Percentiles rank a stretch among this genome's conserved stretches.
Evolutionary conservation across 2,113 vertebrate genomes (phyloP).

Genomic region (Camelus bactrianus): DNA sequence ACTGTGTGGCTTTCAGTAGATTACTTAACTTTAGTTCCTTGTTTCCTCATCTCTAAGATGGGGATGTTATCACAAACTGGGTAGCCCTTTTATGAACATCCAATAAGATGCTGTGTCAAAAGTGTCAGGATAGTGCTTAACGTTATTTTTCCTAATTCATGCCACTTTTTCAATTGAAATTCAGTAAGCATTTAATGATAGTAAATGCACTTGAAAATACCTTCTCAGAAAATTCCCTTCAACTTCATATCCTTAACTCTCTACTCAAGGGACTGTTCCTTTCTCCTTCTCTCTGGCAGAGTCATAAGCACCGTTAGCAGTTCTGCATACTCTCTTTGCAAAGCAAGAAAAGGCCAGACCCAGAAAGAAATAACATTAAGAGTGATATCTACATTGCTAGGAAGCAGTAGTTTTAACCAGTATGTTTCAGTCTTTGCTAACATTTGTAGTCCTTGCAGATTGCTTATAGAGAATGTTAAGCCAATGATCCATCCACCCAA

Average conservation of each 20-base stretch:
- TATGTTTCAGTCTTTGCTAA: slow-evolving; percentile 35
- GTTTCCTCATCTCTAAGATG: slow-evolving; percentile 1
- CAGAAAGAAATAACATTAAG: slow-evolving; percentile 37
- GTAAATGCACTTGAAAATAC: neutral
- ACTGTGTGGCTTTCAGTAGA: neutral
- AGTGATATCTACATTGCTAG: neutral
- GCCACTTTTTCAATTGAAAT: neutral
- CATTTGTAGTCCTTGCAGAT: slow-evolving; percentile 40
- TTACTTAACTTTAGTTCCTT: neutral
- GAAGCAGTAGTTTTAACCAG: slow-evolving; percentile 40
- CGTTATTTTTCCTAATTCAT: neutral
- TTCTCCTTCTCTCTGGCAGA: neutral
- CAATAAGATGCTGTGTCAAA: slow-evolving; percentile 13
- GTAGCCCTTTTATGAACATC: slow-evolving; percentile 20
- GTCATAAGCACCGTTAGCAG: neutral
- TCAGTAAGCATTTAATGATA: neutral
- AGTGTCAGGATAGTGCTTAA: neutral
- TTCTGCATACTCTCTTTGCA: neutral
- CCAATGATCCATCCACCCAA: neutral
- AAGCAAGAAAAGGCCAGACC: slow-evolving; percentile 4
- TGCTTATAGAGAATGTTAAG: slow-evolving; percentile 43
- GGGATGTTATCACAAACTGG: neutral
- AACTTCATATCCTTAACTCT: neutral
- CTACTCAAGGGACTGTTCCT: neutral
- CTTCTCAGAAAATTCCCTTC: neutral